These are phyloP conservation scores for Manis pentadactyla DNA, from an alignment of 2,797 vertebrate genomes.

Conservation along the genomic window DNA sequence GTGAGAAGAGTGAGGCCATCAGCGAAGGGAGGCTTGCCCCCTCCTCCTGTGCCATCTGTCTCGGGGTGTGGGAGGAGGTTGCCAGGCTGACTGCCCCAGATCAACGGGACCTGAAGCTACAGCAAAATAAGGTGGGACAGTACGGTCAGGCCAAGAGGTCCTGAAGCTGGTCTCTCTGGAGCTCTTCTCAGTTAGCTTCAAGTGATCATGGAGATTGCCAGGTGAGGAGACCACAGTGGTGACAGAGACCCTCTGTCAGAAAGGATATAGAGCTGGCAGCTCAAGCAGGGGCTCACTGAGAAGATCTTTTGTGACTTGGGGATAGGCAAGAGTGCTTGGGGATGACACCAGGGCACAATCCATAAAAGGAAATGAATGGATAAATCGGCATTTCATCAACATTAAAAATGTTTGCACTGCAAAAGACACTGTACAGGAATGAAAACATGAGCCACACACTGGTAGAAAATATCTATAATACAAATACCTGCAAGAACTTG, in stretches of 20 bases:
- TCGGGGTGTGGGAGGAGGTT: not conserved
- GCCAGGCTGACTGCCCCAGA: not conserved
- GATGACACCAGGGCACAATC: not conserved
- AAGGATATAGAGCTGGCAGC: too few relatives aligned
- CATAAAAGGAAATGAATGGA: not conserved
- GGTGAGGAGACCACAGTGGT: not conserved
- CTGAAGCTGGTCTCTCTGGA: not conserved
- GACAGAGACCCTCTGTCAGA: not conserved
- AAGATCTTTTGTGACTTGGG: not conserved
- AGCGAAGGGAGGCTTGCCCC: too few relatives aligned
- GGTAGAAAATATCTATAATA: not conserved
- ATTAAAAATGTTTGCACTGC: not conserved
- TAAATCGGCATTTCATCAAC: not conserved
- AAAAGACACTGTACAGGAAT: not conserved
- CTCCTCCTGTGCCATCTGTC: not conserved
- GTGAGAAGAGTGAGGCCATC: not conserved
- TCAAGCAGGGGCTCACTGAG: not conserved
- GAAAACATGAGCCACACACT: not conserved
- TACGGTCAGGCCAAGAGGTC: rapidly evolving
- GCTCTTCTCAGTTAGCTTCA: not conserved
- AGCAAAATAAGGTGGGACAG: not conserved
- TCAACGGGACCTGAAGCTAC: not conserved
- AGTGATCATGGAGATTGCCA: not conserved
- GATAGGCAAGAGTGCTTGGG: not conserved
- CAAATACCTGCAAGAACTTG: not conserved